Evolutionary conservation across 2,113 vertebrate genomes (phyloP).

Genomic region (Urocolius indicus): DNA sequence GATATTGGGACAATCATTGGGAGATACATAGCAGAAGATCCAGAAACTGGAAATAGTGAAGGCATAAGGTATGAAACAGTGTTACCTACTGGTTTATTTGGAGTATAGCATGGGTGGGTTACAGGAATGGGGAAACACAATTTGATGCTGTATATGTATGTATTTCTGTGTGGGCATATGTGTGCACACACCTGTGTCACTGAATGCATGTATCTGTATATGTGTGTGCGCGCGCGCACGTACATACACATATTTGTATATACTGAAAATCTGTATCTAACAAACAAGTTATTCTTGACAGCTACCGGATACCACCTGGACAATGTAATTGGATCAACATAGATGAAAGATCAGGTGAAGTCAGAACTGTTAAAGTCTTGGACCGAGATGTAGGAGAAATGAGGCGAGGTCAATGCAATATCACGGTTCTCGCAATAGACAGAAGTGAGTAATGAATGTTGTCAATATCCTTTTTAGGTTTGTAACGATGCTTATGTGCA

Average conservation of each 20-base stretch:
- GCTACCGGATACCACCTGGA: constrained; percentile 83
- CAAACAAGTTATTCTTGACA: constrained; percentile 54
- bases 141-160: neutral
- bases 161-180: neutral
- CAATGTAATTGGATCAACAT: constrained; percentile 85
- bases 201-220: neutral
- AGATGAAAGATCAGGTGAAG: constrained; percentile 74
- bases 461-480: neutral
- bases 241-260: neutral
- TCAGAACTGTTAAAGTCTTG: constrained; percentile 82
- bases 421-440: constrained; percentile 77
- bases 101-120: neutral
- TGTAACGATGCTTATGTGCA: neutral
- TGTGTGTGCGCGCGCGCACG: no score
- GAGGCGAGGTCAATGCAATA: constrained; percentile 76
- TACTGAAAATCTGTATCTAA: neutral
- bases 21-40: constrained; percentile 82
- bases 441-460: constrained; percentile 72
- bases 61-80: constrained; percentile 81
- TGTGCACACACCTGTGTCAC: fast-evolving
- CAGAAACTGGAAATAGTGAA: constrained; percentile 80
- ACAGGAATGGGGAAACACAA: neutral
- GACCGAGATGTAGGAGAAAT: constrained; percentile 85
- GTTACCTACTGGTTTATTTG: neutral
- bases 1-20: constrained; percentile 75